Conservation (phyloP, 1,140 invertebrate species). For the Halyomorpha halys region DNA sequence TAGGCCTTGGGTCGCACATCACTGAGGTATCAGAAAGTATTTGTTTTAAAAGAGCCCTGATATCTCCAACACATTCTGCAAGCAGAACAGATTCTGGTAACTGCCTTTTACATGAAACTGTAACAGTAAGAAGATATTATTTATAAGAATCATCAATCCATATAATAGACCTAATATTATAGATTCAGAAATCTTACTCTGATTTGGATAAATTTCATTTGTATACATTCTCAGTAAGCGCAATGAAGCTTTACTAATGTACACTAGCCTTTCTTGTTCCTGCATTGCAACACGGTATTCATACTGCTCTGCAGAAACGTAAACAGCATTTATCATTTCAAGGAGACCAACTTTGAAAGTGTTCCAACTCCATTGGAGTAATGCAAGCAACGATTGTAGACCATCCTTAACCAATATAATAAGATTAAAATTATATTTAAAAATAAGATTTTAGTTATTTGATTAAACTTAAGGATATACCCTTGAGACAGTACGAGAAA, state of each 20-base stretch:
- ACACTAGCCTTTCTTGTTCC: constrained; percentile 74
- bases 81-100: constrained; percentile 57
- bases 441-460: not conserved
- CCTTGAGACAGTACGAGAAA: constrained; percentile 64
- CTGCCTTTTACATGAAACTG: constrained; percentile 40
- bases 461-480: constrained; percentile 32
- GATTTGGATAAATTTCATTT: constrained; percentile 79
- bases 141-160: not conserved
- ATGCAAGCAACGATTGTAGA: constrained; percentile 68
- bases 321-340: constrained; percentile 30
- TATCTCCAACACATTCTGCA: constrained; percentile 77
- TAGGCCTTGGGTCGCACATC: constrained; percentile 20
- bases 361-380: constrained; percentile 74
- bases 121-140: constrained; percentile 17
- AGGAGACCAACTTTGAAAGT: constrained; percentile 56
- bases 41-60: constrained; percentile 64
- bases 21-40: constrained; percentile 62
- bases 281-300: constrained; percentile 40
- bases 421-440: not conserved
- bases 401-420: constrained; percentile 46
- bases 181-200: constrained; percentile 35
- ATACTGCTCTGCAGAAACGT: constrained; percentile 2
- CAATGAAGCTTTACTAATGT: constrained; percentile 72
- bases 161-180: not conserved
- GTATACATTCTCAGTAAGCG: constrained; percentile 72